Evolutionary conservation across 2,113 vertebrate species (phyloP).

Genomic region (Percopsis transmontana): DNA sequence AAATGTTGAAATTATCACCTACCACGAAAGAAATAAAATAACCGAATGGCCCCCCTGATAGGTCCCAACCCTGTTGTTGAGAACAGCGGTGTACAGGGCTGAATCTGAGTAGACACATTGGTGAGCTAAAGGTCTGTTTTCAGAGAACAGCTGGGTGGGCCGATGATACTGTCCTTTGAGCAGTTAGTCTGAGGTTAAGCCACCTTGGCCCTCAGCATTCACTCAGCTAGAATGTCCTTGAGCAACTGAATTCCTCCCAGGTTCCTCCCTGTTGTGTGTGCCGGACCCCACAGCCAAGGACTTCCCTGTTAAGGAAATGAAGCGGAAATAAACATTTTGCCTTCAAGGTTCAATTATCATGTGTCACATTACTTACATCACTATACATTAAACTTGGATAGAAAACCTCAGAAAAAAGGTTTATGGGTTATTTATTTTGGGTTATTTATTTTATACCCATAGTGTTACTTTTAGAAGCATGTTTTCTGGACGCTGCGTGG

Average conservation of each 20-base stretch:
- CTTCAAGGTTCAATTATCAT: background rate
- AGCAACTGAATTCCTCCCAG: slow-evolving; percentile 20
- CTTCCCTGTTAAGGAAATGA: background rate
- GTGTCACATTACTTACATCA: background rate
- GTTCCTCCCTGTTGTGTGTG: background rate
- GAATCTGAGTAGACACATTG: too few species aligned
- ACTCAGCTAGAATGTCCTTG: background rate
- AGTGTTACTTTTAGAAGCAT: slow-evolving; percentile 36
- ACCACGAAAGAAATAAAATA: too few species aligned
- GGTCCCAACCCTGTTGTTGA: too few species aligned
- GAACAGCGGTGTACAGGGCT: too few species aligned
- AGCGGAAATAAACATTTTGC: slow-evolving; percentile 5
- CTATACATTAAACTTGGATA: background rate
- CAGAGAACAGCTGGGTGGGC: too few species aligned
- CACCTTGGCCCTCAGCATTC: too few species aligned
- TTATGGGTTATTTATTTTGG: background rate
- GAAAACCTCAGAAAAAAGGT: background rate
- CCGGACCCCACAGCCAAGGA: background rate
- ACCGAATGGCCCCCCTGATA: too few species aligned
- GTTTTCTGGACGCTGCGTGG: background rate
- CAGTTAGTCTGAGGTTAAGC: too few species aligned
- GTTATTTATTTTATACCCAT: background rate
- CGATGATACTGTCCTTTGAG: too few species aligned
- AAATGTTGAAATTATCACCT: too few species aligned
- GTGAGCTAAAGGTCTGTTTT: too few species aligned